phyloP scores from a whole-genome alignment of 2,797 vertebrate genomes.

The Streptopelia turtur region DNA sequence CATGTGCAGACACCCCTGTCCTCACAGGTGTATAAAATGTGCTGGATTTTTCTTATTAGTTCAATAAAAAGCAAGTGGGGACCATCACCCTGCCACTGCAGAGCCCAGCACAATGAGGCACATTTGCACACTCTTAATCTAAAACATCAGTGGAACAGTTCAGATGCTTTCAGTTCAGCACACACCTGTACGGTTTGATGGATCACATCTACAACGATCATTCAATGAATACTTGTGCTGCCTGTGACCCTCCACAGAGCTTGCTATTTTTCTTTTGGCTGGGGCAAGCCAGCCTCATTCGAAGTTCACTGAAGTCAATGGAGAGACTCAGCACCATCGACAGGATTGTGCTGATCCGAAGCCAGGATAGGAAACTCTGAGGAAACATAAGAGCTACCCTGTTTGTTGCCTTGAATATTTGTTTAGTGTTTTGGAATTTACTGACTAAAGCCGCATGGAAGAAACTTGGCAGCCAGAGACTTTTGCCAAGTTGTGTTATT shows the following conservation, averaged over 20 bases:
- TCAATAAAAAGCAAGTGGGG: background rate
- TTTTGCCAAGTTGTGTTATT: slow-evolving; percentile 61
- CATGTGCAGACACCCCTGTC: background rate
- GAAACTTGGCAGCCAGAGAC: slow-evolving; percentile 15
- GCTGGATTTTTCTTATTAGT: background rate
- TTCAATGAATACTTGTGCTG: background rate
- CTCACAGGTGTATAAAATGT: background rate
- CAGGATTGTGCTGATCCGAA: background rate
- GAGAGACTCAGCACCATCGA: background rate
- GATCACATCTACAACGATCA: background rate
- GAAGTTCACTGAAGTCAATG: background rate
- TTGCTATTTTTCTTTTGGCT: slow-evolving; percentile 1
- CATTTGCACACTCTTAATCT: background rate
- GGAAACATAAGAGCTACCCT: slow-evolving; percentile 60
- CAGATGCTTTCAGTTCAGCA: background rate
- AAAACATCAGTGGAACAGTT: background rate
- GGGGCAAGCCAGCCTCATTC: background rate
- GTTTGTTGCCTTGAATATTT: slow-evolving; percentile 67
- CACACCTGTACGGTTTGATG: fast-evolving
- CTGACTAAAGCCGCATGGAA: slow-evolving; percentile 40
- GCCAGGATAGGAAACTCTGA: slow-evolving; percentile 60
- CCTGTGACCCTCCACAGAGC: background rate
- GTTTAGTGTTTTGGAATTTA: slow-evolving; percentile 65
- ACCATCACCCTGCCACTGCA: background rate
- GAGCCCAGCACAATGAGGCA: background rate